Percentiles rank a stretch among this genome's conserved stretches.
These are phyloP conservation scores for Callipepla squamata DNA, from an alignment of 2,113 vertebrate genomes.

Conservation along the genomic window DNA sequence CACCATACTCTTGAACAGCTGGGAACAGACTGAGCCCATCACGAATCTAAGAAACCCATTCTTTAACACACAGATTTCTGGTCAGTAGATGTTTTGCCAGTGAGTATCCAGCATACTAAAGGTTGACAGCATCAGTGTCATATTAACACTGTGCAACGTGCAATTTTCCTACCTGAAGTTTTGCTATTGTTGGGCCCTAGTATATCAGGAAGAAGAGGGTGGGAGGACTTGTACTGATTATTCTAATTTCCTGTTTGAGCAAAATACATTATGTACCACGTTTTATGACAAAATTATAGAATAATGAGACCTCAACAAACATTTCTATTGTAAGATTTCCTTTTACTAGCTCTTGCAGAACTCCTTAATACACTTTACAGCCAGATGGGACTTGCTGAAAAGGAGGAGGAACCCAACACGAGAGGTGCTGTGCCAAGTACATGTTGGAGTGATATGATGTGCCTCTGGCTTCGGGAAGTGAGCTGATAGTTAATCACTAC, in stretches of 20 bases:
- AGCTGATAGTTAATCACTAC: background rate
- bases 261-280: constrained; percentile 6
- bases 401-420: background rate
- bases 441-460: background rate
- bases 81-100: background rate
- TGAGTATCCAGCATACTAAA: background rate
- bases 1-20: background rate
- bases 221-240: constrained; percentile 14
- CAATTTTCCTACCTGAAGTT: background rate
- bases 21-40: background rate
- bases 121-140: background rate
- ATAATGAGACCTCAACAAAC: background rate
- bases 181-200: background rate
- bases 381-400: background rate
- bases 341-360: background rate
- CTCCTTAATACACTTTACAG: background rate
- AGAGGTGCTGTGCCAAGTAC: background rate
- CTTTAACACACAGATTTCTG: background rate
- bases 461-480: background rate
- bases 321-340: constrained; percentile 1
- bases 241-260: constrained; percentile 41
- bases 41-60: background rate
- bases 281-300: constrained; percentile 25
- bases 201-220: background rate
- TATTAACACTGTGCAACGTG: background rate